Base-by-base conservation (phyloP, 2,888 invertebrate genomes). In the Zygaena filipendulae region DNA sequence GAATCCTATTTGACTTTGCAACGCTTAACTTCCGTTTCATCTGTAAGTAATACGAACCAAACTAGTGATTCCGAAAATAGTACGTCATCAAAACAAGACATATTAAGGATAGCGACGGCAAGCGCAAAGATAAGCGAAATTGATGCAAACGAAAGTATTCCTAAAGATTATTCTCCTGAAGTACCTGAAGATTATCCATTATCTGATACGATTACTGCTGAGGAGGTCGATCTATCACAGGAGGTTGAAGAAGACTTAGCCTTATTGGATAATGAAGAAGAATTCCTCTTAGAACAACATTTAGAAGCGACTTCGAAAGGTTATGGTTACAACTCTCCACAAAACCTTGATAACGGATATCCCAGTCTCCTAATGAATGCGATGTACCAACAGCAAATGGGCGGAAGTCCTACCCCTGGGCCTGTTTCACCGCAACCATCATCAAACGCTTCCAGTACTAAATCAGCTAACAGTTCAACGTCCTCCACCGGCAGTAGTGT, bases 1-100 rank as follows among this genome's bases (percentile, higher is more conserved):
- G 92, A 92, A 80, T 92, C 91, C 23, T 92, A 92, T 74, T 81
- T 92, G 59, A 88, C 92, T 25, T 72, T 92, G 38, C 92, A 92
- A 72, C 84, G 92, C 41, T 81, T 92, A 28, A 89, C 90, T 25
- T 82, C 85, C 12, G 86, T 85, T 27, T 84, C 85, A n/a, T 77
- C 84, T n/a, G 75, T 82, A 27, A 71, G 61, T 37, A 66, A 51
- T 36, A 50, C 69, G 40, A 59, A 45, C 35, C 62, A 56, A 56
- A 47, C 68, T 14, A 71, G 56, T 35, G 39, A 56, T 23, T 45
- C 62, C 21, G 74, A 72, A 34, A 64, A 38, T 42, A 61, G 43
- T 51, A 52, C 66, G 12, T 71, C 82, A 23, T 75, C 83, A 24
- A 85, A 87, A 53, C 83, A 87, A 52, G 88, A 88, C 51, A 88